These are phyloP conservation scores for Lymantria dispar DNA, from an alignment of 2,888 invertebrate species.

Conservation along the genomic window DNA sequence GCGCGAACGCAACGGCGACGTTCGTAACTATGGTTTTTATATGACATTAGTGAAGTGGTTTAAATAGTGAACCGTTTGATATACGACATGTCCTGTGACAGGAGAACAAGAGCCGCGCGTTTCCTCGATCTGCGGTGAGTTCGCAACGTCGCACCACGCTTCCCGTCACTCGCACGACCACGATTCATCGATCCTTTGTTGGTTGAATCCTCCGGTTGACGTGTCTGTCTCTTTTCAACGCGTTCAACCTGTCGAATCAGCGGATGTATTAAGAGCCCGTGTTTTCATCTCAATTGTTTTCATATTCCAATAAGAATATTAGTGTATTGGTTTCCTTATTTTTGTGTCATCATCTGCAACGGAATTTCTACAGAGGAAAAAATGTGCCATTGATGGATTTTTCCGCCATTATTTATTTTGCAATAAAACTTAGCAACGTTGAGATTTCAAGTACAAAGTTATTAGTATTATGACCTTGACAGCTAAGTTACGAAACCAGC, in stretches of 20 bases:
- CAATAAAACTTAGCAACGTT: conserved; percentile 42
- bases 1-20: conserved; percentile 67
- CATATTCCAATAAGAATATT: conserved; percentile 18
- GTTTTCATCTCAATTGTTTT: conserved; percentile 27
- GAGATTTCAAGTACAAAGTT: conserved; percentile 65
- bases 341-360: neutral
- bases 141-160: conserved; percentile 57
- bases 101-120: conserved; percentile 77
- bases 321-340: conserved; percentile 9
- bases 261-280: conserved; percentile 49
- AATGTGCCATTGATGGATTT: conserved; percentile 22
- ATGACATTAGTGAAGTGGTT: conserved; percentile 71
- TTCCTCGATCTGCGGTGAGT: conserved; percentile 81
- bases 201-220: conserved; percentile 72
- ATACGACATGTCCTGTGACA: conserved; percentile 79
- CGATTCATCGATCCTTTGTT: conserved; percentile 67
- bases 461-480: conserved; percentile 69
- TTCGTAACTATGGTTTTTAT: conserved; percentile 68
- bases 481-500: conserved; percentile 64
- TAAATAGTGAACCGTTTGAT: conserved; percentile 61
- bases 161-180: conserved; percentile 53
- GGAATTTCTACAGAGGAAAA: conserved; percentile 4
- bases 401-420: conserved; percentile 20
- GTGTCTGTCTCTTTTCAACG: conserved; percentile 73
- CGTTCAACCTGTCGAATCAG: conserved; percentile 53